Conservation (phyloP, 2,113 vertebrate species). For the Microcebus tavaratra region DNA sequence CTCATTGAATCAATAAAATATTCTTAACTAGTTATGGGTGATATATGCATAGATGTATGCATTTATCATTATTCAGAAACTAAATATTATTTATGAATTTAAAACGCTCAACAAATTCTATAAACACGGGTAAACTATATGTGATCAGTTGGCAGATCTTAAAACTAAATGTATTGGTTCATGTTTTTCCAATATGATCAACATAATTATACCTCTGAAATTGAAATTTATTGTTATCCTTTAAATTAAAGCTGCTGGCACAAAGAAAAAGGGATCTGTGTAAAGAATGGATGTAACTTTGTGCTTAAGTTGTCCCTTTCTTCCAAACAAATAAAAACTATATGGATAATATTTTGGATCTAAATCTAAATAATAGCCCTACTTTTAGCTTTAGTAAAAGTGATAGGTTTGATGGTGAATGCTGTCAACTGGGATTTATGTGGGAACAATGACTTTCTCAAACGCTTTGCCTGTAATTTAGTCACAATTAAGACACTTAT, state of each 20-base stretch:
- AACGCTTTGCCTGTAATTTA: neutral
- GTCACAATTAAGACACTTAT: slow-evolving; percentile 26
- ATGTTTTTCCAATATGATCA: slow-evolving; percentile 11
- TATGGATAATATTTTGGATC: neutral
- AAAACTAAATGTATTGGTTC: neutral
- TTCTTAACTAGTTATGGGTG: neutral
- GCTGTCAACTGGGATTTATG: neutral
- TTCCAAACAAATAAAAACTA: neutral
- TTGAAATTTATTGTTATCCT: neutral
- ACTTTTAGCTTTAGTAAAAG: slow-evolving; percentile 34
- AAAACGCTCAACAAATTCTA: slow-evolving; percentile 21
- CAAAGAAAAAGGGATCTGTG: neutral
- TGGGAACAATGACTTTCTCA: slow-evolving; percentile 18
- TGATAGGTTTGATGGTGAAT: neutral
- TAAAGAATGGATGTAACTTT: neutral
- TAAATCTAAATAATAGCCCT: neutral
- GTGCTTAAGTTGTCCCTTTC: slow-evolving; percentile 5
- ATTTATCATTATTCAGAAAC: neutral
- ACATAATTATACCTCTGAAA: slow-evolving; percentile 13
- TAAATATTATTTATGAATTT: slow-evolving; percentile 33
- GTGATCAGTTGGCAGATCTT: neutral
- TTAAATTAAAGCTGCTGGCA: slow-evolving; percentile 27
- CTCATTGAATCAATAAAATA: neutral
- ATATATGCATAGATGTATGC: neutral
- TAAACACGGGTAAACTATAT: neutral